Conservation (phyloP, 2,797 vertebrate species). For the Discoglossus pictus region DNA sequence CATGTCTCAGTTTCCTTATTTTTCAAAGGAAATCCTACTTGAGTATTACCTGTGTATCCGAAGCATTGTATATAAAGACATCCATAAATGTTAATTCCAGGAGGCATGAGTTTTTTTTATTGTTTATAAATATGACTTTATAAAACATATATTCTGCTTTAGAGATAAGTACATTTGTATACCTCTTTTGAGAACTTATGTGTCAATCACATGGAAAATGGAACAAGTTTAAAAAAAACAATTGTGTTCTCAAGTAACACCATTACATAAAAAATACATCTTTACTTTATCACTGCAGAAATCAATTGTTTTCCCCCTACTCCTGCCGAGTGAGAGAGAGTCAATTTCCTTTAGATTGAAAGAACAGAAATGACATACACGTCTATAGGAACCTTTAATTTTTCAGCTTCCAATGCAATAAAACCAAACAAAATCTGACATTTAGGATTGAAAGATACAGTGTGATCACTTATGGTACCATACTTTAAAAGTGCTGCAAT, state of each 20-base stretch:
- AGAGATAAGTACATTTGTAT: slow-evolving; percentile 1
- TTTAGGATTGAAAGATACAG: slow-evolving; percentile 42
- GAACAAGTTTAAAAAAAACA: slow-evolving; percentile 38
- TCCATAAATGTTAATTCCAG: no score
- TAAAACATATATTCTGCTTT: slow-evolving; percentile 3
- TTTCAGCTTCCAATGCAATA: slow-evolving; percentile 39
- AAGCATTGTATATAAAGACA: no score
- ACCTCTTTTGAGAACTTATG: not conserved
- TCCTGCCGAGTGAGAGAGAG: slow-evolving; percentile 6
- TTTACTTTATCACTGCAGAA: slow-evolving; percentile 15
- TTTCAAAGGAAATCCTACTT: no score
- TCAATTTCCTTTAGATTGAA: slow-evolving; percentile 7
- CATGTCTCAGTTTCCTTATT: no score
- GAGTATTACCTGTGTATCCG: no score
- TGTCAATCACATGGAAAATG: slow-evolving; percentile 20
- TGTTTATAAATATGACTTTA: not conserved
- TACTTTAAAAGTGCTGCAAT: slow-evolving; percentile 30
- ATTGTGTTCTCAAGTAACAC: slow-evolving; percentile 25
- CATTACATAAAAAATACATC: slow-evolving; percentile 27
- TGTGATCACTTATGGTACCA: slow-evolving; percentile 35
- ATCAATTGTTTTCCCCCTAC: slow-evolving; percentile 15
- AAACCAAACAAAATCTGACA: slow-evolving; percentile 46
- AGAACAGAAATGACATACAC: slow-evolving; percentile 23
- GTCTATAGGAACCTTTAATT: slow-evolving; percentile 40
- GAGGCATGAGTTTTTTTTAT: slow-evolving; percentile 9